Evolutionary conservation across 2,888 invertebrate species (phyloP), one percentile per base, ranked within the genome.

Genomic region (Odontothrips loti): DNA sequence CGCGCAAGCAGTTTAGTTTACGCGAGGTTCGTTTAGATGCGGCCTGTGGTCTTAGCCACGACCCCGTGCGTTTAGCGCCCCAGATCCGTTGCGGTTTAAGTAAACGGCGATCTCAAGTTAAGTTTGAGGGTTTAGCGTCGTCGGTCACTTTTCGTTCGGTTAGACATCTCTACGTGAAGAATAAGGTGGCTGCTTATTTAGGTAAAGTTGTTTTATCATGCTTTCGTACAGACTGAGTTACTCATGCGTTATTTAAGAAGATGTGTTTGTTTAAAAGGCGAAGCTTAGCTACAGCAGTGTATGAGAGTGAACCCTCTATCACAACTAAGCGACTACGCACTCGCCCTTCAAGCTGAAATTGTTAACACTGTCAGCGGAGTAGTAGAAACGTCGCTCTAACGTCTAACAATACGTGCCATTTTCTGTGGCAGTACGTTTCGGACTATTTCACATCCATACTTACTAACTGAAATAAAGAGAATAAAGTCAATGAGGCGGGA

Each of bases 281-380:
- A 75, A 75, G 68, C 68, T 75, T 75, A 23, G 68, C 68, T 75
- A 75, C 68, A 75, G 68, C 68, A 75, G 68, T 75, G 68, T 75
- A 75, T 75, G 68, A 75, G 68, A 75, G 68, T 75, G 68, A 75
- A 75, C 68, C 68, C 68, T 75, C 68, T 75, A 75, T 75, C 68
- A 75, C 68, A 75, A 75, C 68, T 75, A 75, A 75, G 68, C 68
- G 23, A 75, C 68, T 75, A 75, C 68, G 68, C 68, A 75, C 68
- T 75, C 68, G 68, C 68, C 68, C 68, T 75, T 75, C 68, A 75
- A 75, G 68, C 68, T 75, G 68, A 1, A 27, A 75, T 27, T 9
- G 23, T 75, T 23, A 75, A 75, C 23, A 75, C 68, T 23, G 58
- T 58, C 17, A 58, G 58, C 58, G 58, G 27, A 75, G 68, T 75